Base-by-base conservation (phyloP, 2,888 invertebrate species). In the Cryptosula pallasiana region DNA sequence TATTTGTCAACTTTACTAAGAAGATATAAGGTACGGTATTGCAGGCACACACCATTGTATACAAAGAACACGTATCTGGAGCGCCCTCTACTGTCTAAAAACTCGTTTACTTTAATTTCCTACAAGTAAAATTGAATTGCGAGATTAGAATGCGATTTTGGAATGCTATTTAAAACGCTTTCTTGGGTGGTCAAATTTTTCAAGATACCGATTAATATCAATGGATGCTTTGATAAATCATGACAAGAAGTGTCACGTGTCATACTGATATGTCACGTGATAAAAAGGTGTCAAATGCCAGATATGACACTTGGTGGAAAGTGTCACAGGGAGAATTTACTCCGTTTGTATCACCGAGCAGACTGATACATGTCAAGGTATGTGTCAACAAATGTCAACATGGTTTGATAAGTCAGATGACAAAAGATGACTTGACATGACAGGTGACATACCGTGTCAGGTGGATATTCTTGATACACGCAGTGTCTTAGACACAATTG, bases 401-500 rank as follows among this genome's bases (percentile, higher is more conserved):
- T n/a, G n/a, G n/a, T n/a, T n/a, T n/a, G n/a, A n/a, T n/a, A n/a
- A 13, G 45, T 45, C 45, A 45, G 45, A 20, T 45, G 45, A 20
- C 20, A 13, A 13, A 20, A 45, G 9, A 45, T 45, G 20, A 5
- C 45, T 45, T 45, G 45, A 20, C 45, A 45, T 5, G 45, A 13
- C 9, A 20, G 5, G 5, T 45, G n/a, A 57, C 63, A 32, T 63
- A 63, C 63, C 27, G 32, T 63, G 63, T 63, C 27, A 63, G 63
- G 63, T 29, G 63, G 63, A 32, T 32, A 63, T 5, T 27, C 9
- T n/a, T 32, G 63, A 34, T 63, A 63, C 2, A 63, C 63, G 32
- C 63, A 63, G 63, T 63, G 63, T 34, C 63, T 25, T n/a, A 63
- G n/a, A n/a, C 63, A 63, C 5, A 63, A 34, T n/a, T 63, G 25